Base-by-base conservation (phyloP, 2,797 vertebrate species). In the Sebastes trivittatus region DNA sequence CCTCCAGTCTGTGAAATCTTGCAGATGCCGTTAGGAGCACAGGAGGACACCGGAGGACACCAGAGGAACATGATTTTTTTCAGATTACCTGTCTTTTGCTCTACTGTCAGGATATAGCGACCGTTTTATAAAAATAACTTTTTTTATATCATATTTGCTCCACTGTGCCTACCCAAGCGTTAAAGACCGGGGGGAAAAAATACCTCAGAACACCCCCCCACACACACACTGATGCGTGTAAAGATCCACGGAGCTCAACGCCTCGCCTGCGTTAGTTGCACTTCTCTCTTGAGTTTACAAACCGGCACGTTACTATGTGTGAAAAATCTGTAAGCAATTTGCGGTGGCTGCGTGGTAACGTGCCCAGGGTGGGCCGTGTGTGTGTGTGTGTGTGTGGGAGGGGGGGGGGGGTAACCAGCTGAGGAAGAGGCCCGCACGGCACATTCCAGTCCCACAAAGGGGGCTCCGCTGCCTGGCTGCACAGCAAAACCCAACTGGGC, bases 281-380 rank as follows among this genome's bases (percentile, higher is more conserved):
- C 93, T 46, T 46, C 95, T 93, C 94, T 91, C 92, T 42, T 42
- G 77, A 92, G 93, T 95, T 95, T 93, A 95, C 94, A 95, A 95
- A 95, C 78, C 93, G 71, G 91, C 92, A 87, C 85, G 87, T 95
- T 95, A 96, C 95, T 95, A 95, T 88, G 94, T 96, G 96, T 95
- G 94, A 96, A 95, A 96, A 95, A 94, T 95, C 94, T 96, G 96
- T 89, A 94, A 96, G 94, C 94, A 95, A 96, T 96, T 96, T 96
- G 95, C 77, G 93, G 95, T 83, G 87, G 87, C 92, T 92, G 88
- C 82, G 63, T 88, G 91, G 87, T 93, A 91, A 93, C 88, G 75
- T 88, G 89, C 89, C 91, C 85, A 67, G 91, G 75, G 87, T 78
- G 85, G 88, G 87, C 85, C 77, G 62, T 27, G 58, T 65, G 78